These are phyloP conservation scores for Sitophilus oryzae DNA, from an alignment of 1,140 invertebrate genomes.

Conservation along the genomic window DNA sequence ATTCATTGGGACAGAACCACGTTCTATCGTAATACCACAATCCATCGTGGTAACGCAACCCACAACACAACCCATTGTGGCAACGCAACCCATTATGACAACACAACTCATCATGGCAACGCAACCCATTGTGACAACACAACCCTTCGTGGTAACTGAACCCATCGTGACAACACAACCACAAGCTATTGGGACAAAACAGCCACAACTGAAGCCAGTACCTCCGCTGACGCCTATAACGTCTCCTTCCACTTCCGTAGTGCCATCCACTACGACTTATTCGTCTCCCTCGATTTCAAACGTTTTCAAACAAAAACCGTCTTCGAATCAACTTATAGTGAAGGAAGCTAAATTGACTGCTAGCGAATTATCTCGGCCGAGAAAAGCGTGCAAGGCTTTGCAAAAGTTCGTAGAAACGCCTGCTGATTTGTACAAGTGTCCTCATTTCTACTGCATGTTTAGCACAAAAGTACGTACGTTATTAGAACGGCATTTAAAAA, in stretches of 20 bases:
- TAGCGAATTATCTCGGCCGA: slow-evolving; percentile 18
- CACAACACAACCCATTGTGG: no score
- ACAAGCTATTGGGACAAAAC: no score
- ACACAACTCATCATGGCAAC: no score
- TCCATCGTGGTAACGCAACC: no score
- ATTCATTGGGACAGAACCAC: background rate
- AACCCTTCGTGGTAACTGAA: no score
- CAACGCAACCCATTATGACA: no score
- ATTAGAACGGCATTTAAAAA: slow-evolving; percentile 46
- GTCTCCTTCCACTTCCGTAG: background rate
- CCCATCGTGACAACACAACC: no score
- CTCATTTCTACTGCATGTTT: slow-evolving; percentile 49
- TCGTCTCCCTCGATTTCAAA: no score
- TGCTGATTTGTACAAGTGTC: slow-evolving; percentile 52
- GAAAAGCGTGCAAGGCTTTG: slow-evolving; percentile 27
- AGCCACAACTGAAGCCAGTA: background rate
- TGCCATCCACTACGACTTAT: background rate
- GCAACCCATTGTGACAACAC: no score
- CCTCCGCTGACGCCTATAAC: slow-evolving; percentile 6
- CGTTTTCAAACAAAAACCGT: slow-evolving; percentile 9
- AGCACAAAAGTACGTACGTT: slow-evolving; percentile 41
- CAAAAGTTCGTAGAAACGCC: slow-evolving; percentile 25
- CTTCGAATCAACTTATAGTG: slow-evolving; percentile 6
- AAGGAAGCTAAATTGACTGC: slow-evolving; percentile 24
- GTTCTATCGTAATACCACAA: no score